Evolutionary conservation across 2,888 invertebrate species (phyloP), one percentile per base, ranked within the genome.

Genomic region (Amiota mariae): DNA sequence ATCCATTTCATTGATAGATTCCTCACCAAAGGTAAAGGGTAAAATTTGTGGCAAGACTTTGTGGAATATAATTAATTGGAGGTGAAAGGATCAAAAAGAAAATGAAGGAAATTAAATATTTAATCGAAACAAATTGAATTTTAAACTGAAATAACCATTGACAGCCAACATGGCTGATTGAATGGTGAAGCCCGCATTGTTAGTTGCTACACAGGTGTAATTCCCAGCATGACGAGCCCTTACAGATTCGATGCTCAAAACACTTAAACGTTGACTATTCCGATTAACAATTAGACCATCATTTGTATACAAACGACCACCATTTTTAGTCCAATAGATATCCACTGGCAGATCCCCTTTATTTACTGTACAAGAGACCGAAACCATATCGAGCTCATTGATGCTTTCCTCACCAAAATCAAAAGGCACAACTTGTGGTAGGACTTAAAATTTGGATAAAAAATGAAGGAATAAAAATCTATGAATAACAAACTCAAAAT

Each of bases 261-360:
- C 91, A 82, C 93, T 93, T 51, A 93, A 92, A 89, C 93, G 91
- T 82, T 93, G 93, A 77, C 92, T 93, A 73, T 92, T 92, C 63
- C 91, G 91, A 36, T 91, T 89, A 63, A 92, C 89, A 12, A 91
- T 90, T 64, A 93, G 90, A 66, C 93, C 92, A 75, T 90, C 90
- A 78, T 91, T 91, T 80, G 90, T 91, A 71, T 86, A 88, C 20
- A 90, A 82, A 78, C 91, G 89, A 59, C 86, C 87, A 64, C 91
- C 92, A 81, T 92, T 91, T 78, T 91, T 91, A 3, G 91, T 93
- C 96, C 96, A 96, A 68, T 92, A 91, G 75, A 96, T 94, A 79
- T 92, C 92, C 74, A 96, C 91, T 11, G 96, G 96, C 77, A 93
- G 89, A 88, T 96, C 96, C 49, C 96, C 95, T 88, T 94, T 94